Percentiles rank a stretch among this genome's conserved stretches.
phyloP scores from a whole-genome alignment of 1,140 invertebrate genomes.

The Cardiocondyla obscurior region DNA sequence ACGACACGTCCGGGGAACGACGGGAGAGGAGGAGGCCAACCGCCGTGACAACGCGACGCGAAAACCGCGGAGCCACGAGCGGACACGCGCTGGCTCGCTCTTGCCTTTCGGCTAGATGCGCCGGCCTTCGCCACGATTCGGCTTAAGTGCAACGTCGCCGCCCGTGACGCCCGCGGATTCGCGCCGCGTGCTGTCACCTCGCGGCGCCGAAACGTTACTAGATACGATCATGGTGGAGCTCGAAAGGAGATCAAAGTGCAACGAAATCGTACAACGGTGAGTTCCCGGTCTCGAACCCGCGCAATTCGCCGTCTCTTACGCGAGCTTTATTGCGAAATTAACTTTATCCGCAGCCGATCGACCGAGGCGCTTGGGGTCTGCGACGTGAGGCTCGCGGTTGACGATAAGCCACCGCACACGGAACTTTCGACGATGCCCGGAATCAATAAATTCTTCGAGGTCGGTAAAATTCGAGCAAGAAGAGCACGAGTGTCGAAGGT shows the following conservation, averaged over 20 bases:
- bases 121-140: background rate
- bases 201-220: too few relatives aligned
- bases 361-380: too few relatives aligned
- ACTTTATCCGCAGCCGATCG: background rate
- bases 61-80: constrained; percentile 13
- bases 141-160: constrained; percentile 21
- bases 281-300: too few relatives aligned
- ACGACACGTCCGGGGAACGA: background rate
- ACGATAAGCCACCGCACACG: too few relatives aligned
- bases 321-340: background rate
- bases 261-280: background rate
- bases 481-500: background rate
- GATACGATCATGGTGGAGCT: too few relatives aligned
- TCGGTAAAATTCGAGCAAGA: too few relatives aligned
- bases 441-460: too few relatives aligned
- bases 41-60: background rate
- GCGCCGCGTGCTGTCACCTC: constrained; percentile 47
- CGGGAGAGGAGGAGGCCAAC: background rate
- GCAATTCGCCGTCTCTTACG: too few relatives aligned
- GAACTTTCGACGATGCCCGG: too few relatives aligned
- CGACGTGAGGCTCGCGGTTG: too few relatives aligned
- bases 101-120: constrained; percentile 55
- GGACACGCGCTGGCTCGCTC: constrained; percentile 55
- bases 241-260: background rate
- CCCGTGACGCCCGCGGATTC: background rate